Conservation (phyloP, 2,888 invertebrate species). For the Lasioglossum vierecki region DNA sequence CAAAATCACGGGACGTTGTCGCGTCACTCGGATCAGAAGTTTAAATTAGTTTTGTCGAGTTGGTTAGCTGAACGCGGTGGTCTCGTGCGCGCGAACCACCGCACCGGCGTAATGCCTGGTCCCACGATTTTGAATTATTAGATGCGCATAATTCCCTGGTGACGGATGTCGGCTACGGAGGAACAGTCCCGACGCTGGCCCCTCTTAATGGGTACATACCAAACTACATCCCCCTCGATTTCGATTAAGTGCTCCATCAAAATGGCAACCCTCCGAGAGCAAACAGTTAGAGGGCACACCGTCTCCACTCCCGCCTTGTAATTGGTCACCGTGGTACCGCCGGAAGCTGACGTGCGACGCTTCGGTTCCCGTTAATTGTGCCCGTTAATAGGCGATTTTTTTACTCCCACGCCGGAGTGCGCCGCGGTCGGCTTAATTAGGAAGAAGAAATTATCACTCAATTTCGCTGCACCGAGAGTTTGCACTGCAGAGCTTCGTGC, state of each 20-base stretch:
- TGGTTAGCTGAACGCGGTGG: constrained; percentile 1
- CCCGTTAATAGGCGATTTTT: not conserved
- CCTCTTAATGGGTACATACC: constrained; percentile 62
- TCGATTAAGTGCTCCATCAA: constrained; percentile 68
- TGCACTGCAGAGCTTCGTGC: not conserved
- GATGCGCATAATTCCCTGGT: constrained; percentile 60
- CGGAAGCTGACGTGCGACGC: not conserved
- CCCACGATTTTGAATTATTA: constrained; percentile 63
- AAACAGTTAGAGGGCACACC: constrained; percentile 51
- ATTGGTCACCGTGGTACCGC: constrained; percentile 37
- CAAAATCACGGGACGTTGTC: constrained; percentile 43
- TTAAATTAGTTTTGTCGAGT: constrained; percentile 65
- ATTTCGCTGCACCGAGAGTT: not conserved
- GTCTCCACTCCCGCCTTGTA: constrained; percentile 46
- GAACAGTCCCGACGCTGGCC: constrained; percentile 10
- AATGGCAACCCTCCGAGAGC: constrained; percentile 57
- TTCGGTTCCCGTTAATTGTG: constrained; percentile 21
- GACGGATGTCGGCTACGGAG: constrained; percentile 44
- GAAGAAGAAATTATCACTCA: not conserved
- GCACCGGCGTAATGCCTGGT: constrained; percentile 38
- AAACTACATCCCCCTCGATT: constrained; percentile 61
- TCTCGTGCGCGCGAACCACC: constrained; percentile 9
- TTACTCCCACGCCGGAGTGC: not conserved
- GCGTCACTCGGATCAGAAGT: constrained; percentile 44
- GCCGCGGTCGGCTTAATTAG: not conserved